Evolutionary conservation across 2,888 invertebrate genomes (phyloP), one percentile per base, ranked within the genome.

Genomic region (Kryphioiulus occultus): DNA sequence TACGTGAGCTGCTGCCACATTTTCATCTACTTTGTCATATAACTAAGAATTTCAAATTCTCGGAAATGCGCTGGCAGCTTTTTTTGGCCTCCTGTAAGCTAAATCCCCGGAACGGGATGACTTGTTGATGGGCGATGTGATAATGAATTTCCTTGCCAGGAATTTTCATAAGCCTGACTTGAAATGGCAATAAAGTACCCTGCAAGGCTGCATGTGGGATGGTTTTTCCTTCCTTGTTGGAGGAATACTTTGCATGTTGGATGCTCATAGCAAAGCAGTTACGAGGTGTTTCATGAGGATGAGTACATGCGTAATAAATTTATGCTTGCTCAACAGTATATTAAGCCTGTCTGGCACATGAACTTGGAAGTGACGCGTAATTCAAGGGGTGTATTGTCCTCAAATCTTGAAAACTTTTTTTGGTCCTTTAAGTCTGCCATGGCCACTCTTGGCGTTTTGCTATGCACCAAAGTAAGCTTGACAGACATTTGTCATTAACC

Each of bases 91-190:
- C 15, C 78, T 30, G 26, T 30, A 30, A 78, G 78, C 78, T 30
- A 78, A 78, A 78, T 78, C 78, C 78, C 78, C 78, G 78, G 78
- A 78, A 78, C 78, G 78, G 78, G 78, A 78, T 30, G 78, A 78
- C 78, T 78, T 78, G 78, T 78, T 78, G 78, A 78, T 78, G 78
- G 78, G 30, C 78, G 30, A 78, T 78, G 78, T 78, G 78, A 78
- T 78, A 78, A 78, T 78, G 78, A 78, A 78, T 78, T 30, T 78
- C 78, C 78, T 30, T 78, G 78, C 30, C 78, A 30, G 78, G 78
- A 78, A 78, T 78, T 78, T 78, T 78, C 78, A 78, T 78, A 78
- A 78, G 78, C 78, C 26, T 78, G 78, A 78, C 78, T 78, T 30
- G 78, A 78, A 78, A 78, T 17, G 15, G 78, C 78, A 78, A 78